These are phyloP conservation scores for Lindbergichthys nudifrons DNA, from an alignment of 2,797 vertebrate species.

Conservation along the genomic window DNA sequence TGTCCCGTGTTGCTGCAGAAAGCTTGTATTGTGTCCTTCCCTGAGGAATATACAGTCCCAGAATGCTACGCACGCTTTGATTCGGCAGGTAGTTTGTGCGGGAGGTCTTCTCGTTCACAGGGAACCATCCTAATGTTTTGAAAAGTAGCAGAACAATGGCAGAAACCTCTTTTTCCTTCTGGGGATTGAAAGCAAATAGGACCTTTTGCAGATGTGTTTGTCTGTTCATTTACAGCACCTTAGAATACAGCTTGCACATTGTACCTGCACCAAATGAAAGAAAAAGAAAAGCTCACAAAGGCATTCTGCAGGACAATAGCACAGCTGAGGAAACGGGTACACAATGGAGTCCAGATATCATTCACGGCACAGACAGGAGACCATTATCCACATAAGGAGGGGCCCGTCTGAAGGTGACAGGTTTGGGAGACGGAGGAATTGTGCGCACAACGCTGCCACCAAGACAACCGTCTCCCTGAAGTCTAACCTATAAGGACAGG, in stretches of 20 bases:
- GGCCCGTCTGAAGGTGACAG: conserved; percentile 70
- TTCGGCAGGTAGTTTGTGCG: conserved; percentile 61
- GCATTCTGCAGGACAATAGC: conserved; percentile 68
- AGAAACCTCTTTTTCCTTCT: conserved; percentile 55
- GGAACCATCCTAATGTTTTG: conserved; percentile 59
- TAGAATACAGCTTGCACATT: conserved; percentile 47
- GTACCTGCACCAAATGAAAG: conserved; percentile 28
- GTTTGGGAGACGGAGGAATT: conserved; percentile 51
- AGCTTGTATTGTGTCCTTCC: conserved; percentile 62
- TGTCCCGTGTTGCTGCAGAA: conserved; percentile 50
- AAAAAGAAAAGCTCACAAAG: conserved; percentile 54
- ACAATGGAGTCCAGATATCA: conserved; percentile 79
- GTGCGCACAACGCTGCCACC: conserved; percentile 46
- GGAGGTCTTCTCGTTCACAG: conserved; percentile 51
- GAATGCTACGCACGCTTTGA: conserved; percentile 42
- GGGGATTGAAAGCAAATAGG: conserved; percentile 62
- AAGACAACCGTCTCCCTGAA: conserved; percentile 60
- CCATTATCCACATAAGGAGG: conserved; percentile 71
- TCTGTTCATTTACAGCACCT: conserved; percentile 70
- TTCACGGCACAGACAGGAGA: conserved; percentile 76
- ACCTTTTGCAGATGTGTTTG: conserved; percentile 64
- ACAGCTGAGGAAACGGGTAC: conserved; percentile 43
- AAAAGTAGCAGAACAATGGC: conserved; percentile 65
- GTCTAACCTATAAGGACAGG: conserved; percentile 64
- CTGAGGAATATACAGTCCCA: conserved; percentile 50